A percentile compares a stretch with the other conserved stretches of the same genome.
These are phyloP conservation scores for Typhlichthys subterraneus DNA, from an alignment of 2,797 vertebrate species.

Conservation along the genomic window DNA sequence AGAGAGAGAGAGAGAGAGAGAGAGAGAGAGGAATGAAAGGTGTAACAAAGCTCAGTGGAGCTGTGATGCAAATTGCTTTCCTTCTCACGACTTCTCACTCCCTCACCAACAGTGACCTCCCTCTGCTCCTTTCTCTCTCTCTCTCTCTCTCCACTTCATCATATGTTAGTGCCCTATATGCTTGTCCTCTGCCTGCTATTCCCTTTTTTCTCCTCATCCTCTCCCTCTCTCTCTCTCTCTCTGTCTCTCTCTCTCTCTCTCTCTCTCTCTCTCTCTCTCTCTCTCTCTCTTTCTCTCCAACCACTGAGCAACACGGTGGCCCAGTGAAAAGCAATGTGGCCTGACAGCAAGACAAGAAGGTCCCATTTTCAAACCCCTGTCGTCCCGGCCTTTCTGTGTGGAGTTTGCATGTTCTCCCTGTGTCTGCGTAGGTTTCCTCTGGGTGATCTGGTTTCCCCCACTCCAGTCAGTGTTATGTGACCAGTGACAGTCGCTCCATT, in stretches of 20 bases:
- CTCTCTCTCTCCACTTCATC: conserved; percentile 13
- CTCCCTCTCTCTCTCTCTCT: conserved; percentile 23
- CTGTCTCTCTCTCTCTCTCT: no score
- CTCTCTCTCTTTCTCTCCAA: no score
- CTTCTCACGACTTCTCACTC: conserved; percentile 55
- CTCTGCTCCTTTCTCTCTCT: conserved; percentile 20
- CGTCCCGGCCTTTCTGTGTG: no score
- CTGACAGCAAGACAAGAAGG: no score
- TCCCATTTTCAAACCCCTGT: no score
- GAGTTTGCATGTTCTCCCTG: no score
- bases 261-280: background rate
- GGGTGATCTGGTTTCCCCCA: no score
- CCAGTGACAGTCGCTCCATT: no score
- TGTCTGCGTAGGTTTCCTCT: no score
- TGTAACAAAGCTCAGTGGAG: conserved; percentile 59
- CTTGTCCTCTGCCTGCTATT: background rate
- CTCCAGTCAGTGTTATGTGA: no score
- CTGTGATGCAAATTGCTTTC: conserved; percentile 68
- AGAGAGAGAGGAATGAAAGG: conserved; percentile 59
- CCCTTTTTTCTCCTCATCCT: conserved; percentile 7
- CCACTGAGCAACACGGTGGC: no score
- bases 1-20: background rate
- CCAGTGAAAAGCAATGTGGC: no score
- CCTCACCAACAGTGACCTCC: conserved; percentile 52
- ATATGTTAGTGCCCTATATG: background rate